phyloP scores from a whole-genome alignment of 2,888 invertebrate genomes.

The Tenthredo distinguenda region DNA sequence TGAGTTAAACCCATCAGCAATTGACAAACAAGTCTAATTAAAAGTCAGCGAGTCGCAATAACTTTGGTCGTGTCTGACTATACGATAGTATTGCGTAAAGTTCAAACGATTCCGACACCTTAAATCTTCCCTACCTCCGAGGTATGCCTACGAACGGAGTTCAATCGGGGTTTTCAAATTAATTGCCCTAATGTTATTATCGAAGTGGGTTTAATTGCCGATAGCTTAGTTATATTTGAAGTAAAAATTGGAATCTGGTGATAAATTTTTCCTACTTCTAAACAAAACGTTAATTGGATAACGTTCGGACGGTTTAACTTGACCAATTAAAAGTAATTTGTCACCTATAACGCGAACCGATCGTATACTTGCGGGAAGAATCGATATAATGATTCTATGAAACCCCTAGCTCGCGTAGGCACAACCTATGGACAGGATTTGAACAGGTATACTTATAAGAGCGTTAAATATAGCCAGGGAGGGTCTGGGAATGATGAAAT shows the following conservation, averaged over 20 bases:
- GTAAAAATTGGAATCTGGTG: neutral
- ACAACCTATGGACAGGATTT: neutral
- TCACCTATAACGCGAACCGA: slow-evolving; percentile 37
- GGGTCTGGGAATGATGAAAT: slow-evolving; percentile 18
- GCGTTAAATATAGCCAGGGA: slow-evolving; percentile 16
- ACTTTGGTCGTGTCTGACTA: neutral
- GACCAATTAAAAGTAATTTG: slow-evolving; percentile 51
- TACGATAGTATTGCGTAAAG: slow-evolving; percentile 28
- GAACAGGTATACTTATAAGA: slow-evolving; percentile 25
- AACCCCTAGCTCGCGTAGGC: neutral
- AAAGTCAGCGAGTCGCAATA: slow-evolving; percentile 13
- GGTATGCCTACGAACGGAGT: neutral
- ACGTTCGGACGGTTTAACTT: slow-evolving; percentile 2
- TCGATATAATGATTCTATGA: slow-evolving; percentile 47
- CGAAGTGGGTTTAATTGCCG: neutral
- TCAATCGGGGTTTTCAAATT: neutral
- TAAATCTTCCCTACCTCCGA: neutral
- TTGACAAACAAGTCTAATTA: slow-evolving; percentile 46
- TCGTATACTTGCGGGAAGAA: slow-evolving; percentile 1
- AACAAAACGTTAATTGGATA: slow-evolving; percentile 42
- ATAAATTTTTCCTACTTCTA: slow-evolving; percentile 1
- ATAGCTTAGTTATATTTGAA: neutral
- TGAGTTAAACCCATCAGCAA: neutral
- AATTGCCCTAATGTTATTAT: slow-evolving; percentile 34
- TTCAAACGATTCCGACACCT: slow-evolving; percentile 38